Evolutionary conservation across 1,140 invertebrate genomes (phyloP), one percentile per base, ranked within the genome.

Genomic region (Gryon sp.): DNA sequence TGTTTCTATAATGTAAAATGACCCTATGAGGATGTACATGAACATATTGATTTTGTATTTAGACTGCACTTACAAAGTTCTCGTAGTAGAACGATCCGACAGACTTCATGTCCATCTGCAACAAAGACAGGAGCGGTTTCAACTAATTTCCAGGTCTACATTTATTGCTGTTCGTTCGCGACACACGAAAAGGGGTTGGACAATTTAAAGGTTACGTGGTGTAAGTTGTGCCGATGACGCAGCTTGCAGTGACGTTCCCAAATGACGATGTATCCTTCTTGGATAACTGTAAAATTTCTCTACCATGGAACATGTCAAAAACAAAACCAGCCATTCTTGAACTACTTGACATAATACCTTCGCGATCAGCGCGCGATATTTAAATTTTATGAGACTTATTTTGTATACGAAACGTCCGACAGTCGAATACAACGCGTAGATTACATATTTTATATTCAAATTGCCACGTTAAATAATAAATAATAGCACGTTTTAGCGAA

Each of bases 1-100:
- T 41, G 5, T 11, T 38, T 52, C 9, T 38, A 41, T 2, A 38
- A 46, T n/a, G 9, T 53, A 15, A 63, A 28, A 38, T 34, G 48
- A 68, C 19, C 20, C 38, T 62, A 53, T 34, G 43, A 59, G 34
- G 46, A 24, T 65, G 52, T 63, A 68, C 16, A 69, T 55, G 55
- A 72, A 52, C 26, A 40, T 80, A 75, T 80, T 82, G 79, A 84
- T 83, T 84, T 78, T 82, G 65, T 83, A 73, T 80, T 83, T 85
- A 76, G 69, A 83, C 82, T 86, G 89, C 92, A 95, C 94, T 95
- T 94, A 96, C 94, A 92, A 95, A 95, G 91, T 95, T 96, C 90
- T 96, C 94, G 92, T 96, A 96, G 93, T 96, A 95, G 93, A 95
- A 95, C 88, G 94, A 95, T 90, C 94, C 94, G 92, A 95, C 94